These are phyloP conservation scores for Callyntrura sp. DNA, from an alignment of 2,888 invertebrate species.

Conservation along the genomic window DNA sequence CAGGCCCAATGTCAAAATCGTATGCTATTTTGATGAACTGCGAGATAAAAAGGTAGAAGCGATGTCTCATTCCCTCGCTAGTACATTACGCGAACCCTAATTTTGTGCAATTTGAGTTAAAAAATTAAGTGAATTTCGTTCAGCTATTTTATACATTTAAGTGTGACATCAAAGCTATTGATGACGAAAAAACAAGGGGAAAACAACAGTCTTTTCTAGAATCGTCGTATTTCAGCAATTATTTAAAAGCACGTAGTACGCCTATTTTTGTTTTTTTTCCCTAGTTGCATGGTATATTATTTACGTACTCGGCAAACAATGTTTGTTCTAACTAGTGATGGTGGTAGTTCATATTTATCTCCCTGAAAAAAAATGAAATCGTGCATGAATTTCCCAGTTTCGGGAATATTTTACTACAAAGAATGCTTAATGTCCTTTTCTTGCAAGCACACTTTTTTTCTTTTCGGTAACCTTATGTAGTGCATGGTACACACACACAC, in stretches of 20 bases:
- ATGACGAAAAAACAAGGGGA: neutral
- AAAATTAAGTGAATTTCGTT: conserved; percentile 34
- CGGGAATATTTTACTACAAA: conserved; percentile 50
- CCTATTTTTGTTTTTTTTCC: conserved; percentile 32
- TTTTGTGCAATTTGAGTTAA: conserved; percentile 57
- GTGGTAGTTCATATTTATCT: conserved; percentile 22
- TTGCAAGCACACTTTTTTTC: conserved; percentile 22
- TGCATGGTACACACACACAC: too few species aligned
- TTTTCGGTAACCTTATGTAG: conserved; percentile 13
- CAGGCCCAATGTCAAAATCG: neutral
- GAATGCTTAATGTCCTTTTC: conserved; percentile 40
- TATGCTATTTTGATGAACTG: neutral
- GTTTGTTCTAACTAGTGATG: neutral
- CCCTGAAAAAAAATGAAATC: conserved; percentile 49
- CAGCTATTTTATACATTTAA: conserved; percentile 9
- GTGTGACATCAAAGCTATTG: neutral
- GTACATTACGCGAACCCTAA: conserved; percentile 23
- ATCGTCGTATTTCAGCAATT: conserved; percentile 27
- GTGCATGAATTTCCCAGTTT: conserved; percentile 53
- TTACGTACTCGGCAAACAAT: neutral
- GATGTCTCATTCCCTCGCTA: neutral
- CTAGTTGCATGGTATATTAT: conserved; percentile 1
- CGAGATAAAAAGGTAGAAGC: neutral
- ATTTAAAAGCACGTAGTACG: conserved; percentile 26
- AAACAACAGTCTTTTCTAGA: conserved; percentile 11